Evolutionary conservation across 1,140 invertebrate species (phyloP), one percentile per base, ranked within the genome.

Genomic region (Musca vetustissima): DNA sequence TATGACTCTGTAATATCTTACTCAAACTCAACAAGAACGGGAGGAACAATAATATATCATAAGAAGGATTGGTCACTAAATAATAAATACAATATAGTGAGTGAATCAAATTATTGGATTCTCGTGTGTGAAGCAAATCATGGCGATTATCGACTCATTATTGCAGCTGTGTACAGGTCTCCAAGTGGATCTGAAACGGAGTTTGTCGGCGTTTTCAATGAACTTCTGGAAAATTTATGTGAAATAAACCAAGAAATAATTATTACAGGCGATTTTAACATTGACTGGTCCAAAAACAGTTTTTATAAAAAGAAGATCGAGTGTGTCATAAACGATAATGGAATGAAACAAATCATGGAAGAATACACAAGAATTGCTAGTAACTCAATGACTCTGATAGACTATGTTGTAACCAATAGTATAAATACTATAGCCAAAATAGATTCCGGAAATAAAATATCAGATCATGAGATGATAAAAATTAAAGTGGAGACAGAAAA

Each of bases 361-460:
- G 14, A 52, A 14, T 49, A 24, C 24, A 48, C 64, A 17, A 49
- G 43, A 11, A 32, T 66, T 9, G 24, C 64, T 15, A 52, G n/a
- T 19, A 22, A 9, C 14, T 24, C 64, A 13, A 66, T 15, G 11
- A 66, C 64, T 13, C 15, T 65, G 19, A 65, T 65, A 32, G 32
- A 65, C 36, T 48, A 47, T 48, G 36, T 47, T 8, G 14, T 65
- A 19, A 17, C 36, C 9, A 65, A 65, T n/a, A 66, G 21, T 64
- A 13, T 14, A 9, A 64, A 36, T 4, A 49, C 8, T 4, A 21
- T 4, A 21, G 50, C 15, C 7, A 21, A 21, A 3, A 53, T 21
- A 7, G 22, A 21, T 13, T 4, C 6, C 1, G 8, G 6, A 21
- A 53, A 53, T 21, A 19, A 53, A 53, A 53, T 53, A 53, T 3